phyloP scores from a whole-genome alignment of 2,113 vertebrate species.

The Elachura formosa region DNA sequence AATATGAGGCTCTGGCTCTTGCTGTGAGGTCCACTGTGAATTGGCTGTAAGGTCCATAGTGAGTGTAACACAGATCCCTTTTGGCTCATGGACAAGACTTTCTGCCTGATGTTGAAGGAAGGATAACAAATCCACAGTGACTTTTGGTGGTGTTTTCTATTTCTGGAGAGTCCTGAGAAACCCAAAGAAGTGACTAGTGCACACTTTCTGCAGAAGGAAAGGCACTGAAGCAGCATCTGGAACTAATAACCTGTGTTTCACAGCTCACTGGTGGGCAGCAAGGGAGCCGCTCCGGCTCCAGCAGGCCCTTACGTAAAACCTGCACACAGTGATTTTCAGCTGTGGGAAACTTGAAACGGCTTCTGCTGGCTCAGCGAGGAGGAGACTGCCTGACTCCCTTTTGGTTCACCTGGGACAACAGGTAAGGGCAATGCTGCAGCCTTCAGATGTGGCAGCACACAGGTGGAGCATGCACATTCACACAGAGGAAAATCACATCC shows the following conservation, averaged over 20 bases:
- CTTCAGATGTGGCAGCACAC: constrained; percentile 9
- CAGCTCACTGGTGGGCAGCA: constrained; percentile 27
- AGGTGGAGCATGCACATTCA: neutral
- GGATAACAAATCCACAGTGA: neutral
- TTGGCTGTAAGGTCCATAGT: neutral
- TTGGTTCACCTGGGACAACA: neutral
- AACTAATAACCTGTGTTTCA: constrained; percentile 39
- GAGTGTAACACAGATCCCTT: neutral
- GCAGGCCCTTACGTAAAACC: neutral
- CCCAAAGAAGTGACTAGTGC: neutral
- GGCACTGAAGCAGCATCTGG: constrained; percentile 18
- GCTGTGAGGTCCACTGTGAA: neutral
- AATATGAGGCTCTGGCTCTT: neutral
- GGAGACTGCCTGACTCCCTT: neutral
- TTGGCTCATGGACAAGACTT: neutral
- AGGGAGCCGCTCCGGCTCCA: neutral
- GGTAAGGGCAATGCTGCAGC: neutral
- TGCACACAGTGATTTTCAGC: neutral
- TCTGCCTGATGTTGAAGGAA: neutral
- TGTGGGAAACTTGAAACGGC: neutral
- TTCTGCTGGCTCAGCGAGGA: neutral
- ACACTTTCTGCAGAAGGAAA: neutral
- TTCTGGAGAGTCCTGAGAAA: neutral
- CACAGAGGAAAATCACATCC: neutral
- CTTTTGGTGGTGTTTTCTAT: neutral